phyloP scores from a whole-genome alignment of 2,113 vertebrate species.

The Maccullochella peelii region DNA sequence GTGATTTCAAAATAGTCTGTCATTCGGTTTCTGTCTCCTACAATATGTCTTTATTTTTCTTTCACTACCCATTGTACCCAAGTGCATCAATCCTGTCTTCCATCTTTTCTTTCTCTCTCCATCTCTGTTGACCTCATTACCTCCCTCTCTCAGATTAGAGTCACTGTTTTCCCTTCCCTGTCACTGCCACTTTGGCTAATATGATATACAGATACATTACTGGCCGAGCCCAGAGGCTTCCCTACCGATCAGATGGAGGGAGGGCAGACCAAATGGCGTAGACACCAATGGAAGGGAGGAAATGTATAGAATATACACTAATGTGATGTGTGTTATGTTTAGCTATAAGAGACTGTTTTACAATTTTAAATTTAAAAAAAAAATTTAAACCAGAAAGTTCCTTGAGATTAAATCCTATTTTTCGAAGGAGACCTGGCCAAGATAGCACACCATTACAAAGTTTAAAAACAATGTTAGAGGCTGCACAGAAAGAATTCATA shows the following conservation, averaged over 20 bases:
- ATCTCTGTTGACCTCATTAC: conserved; percentile 63
- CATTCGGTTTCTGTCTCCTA: not conserved
- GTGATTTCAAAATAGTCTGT: not conserved
- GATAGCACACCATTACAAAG: too few species aligned
- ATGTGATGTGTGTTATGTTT: not conserved
- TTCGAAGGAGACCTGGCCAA: too few species aligned
- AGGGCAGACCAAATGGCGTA: not conserved
- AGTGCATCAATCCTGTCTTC: not conserved
- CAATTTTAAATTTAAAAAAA: too few species aligned
- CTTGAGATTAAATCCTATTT: too few species aligned
- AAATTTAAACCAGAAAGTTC: too few species aligned
- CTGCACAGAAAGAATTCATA: conserved; percentile 32
- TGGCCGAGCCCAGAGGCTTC: not conserved
- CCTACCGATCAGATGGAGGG: conserved; percentile 4
- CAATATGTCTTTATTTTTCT: not conserved
- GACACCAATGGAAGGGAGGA: not conserved
- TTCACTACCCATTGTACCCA: not conserved
- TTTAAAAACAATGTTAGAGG: not conserved
- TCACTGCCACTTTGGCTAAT: conserved; percentile 36
- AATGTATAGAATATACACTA: not conserved
- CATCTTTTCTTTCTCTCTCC: conserved; percentile 8
- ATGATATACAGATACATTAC: conserved; percentile 30
- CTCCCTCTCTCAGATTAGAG: conserved; percentile 27
- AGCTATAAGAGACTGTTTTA: not conserved
- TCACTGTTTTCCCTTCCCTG: conserved; percentile 27